Evolutionary conservation across 2,113 vertebrate species (phyloP).

Genomic region (Sebastes schlegelii): DNA sequence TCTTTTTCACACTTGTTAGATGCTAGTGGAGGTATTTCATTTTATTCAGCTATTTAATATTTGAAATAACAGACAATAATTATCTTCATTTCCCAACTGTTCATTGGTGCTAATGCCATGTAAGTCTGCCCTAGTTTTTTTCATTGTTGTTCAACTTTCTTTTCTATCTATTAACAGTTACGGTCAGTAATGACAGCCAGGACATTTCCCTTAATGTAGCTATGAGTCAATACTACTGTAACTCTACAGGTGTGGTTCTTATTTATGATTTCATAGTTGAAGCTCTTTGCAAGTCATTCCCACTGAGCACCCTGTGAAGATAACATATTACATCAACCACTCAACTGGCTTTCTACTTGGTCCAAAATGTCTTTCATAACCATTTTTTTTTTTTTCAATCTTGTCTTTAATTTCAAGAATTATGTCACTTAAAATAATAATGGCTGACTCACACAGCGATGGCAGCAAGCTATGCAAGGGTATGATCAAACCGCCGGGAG

Average conservation of each 20-base stretch:
- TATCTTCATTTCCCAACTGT: neutral
- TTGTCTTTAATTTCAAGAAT: neutral
- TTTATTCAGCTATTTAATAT: neutral
- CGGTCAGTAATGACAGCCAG: neutral
- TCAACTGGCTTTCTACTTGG: neutral
- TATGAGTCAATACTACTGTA: neutral
- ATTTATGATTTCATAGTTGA: slow-evolving; percentile 3
- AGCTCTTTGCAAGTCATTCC: neutral
- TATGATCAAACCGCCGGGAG: neutral
- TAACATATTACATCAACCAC: neutral
- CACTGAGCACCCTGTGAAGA: neutral
- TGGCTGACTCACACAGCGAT: neutral
- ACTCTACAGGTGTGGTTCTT: neutral
- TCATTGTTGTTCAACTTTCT: neutral
- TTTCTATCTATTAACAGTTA: neutral
- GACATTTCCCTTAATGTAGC: neutral
- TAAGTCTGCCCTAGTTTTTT: neutral
- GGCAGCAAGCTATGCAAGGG: neutral
- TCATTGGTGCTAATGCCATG: neutral
- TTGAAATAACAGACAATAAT: neutral
- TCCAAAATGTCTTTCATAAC: neutral
- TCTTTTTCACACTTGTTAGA: neutral
- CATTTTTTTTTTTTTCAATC: neutral
- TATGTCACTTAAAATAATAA: neutral
- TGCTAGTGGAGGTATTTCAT: neutral